Evolutionary conservation across 2,888 invertebrate genomes (phyloP), one percentile per base, ranked within the genome.

Genomic region (Alloscopus bannaensis): DNA sequence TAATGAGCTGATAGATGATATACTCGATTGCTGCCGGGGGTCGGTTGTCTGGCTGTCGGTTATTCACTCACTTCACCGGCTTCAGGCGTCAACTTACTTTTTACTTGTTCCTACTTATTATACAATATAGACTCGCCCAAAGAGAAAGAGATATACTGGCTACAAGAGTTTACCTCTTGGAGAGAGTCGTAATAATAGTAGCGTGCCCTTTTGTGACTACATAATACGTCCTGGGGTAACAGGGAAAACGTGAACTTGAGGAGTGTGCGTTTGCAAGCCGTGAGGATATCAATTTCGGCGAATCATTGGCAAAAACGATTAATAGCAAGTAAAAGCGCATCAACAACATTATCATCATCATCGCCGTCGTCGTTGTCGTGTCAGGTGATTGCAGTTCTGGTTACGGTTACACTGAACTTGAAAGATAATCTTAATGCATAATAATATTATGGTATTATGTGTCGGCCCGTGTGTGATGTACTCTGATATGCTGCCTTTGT

Each of bases 1-100:
- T 72, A 72, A 72, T 72, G 72, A 72, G 72, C 64, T 72, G 72
- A 72, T 72, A 72, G 72, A 72, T 72, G 72, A 72, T 72, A 72
- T 72, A 72, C 62, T 72, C 64, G 72, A 72, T 72, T 71, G 60
- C 59, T 69, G 72, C 55, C 55, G 64, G 64, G 57, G 72, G 72
- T 72, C 72, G 72, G 28, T 55, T 64, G 40, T 55, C 64, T 72
- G 71, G 59, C 70, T 70, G 71, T 66, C 60, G 70, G 70, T 70
- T 70, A 47, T 70, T 70, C 69, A 60, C 57, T 57, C 57, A 57
- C 20, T 62, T 36, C 68, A 52, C 22, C 22, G 55, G 36, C 60
- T 71, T 71, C 22, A 72, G 72, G 72, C 72, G 72, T 64, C 71
- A 71, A 60, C 71, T 64, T 72, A 72, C 72, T 72, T 52, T 45